Conservation (phyloP, 2,888 invertebrate species). For the Sinohyriopsis cumingii region DNA sequence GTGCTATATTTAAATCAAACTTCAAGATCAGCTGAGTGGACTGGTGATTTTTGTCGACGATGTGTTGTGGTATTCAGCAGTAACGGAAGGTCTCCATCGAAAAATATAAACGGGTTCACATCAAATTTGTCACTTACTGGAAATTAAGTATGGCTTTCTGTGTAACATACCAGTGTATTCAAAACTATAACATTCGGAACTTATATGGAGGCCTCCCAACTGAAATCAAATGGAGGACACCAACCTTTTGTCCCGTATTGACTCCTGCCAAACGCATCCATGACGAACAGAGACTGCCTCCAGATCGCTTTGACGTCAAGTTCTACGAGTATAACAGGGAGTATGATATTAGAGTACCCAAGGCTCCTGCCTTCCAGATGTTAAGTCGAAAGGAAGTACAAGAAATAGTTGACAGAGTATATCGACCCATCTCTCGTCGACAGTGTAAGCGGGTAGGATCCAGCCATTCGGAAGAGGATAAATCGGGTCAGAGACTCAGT, state of each 20-base stretch:
- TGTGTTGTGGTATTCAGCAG: too few species aligned
- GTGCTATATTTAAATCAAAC: too few species aligned
- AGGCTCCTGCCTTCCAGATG: conserved; percentile 40
- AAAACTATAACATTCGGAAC: conserved; percentile 33
- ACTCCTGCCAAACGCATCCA: conserved; percentile 18
- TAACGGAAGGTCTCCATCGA: too few species aligned
- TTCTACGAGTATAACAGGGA: conserved; percentile 29
- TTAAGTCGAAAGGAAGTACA: conserved; percentile 31
- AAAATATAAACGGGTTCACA: too few species aligned
- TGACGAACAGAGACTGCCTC: conserved; percentile 16
- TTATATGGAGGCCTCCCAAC: conserved; percentile 35
- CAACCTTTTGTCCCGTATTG: conserved; percentile 7
- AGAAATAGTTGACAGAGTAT: conserved; percentile 33
- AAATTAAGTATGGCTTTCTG: conserved; percentile 18
- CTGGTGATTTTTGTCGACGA: too few species aligned
- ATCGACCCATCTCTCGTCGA: conserved; percentile 19
- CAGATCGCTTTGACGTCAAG: conserved; percentile 14
- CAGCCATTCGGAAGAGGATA: too few species aligned
- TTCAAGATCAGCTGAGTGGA: too few species aligned
- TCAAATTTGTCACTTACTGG: too few species aligned
- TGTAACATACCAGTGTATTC: conserved; percentile 27
- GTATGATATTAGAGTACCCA: conserved; percentile 30
- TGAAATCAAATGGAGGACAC: conserved; percentile 22
- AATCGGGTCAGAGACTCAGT: too few species aligned
- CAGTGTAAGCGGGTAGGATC: too few species aligned